Conservation (phyloP, 2,888 invertebrate genomes). For the Nezara viridula region DNA sequence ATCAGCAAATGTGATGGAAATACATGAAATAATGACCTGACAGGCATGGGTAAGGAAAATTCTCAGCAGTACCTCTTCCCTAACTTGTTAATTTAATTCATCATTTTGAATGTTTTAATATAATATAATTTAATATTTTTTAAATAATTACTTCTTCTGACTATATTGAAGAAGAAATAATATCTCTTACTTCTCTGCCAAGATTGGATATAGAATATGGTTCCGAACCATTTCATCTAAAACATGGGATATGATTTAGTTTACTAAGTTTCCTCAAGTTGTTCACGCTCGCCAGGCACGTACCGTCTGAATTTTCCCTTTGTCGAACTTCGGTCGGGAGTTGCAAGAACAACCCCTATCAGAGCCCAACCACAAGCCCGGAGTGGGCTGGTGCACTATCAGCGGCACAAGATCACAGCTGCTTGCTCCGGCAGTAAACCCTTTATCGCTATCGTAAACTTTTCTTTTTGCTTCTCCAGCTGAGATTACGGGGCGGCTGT, state of each 20-base stretch:
- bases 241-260: background rate
- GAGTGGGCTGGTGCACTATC: too few relatives aligned
- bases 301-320: background rate
- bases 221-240: background rate
- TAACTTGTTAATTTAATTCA: too few relatives aligned
- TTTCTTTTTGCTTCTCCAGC: background rate
- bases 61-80: too few relatives aligned
- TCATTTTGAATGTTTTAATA: too few relatives aligned
- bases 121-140: too few relatives aligned
- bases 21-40: too few relatives aligned
- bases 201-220: background rate
- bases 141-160: too few relatives aligned
- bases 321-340: background rate
- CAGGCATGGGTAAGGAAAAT: too few relatives aligned
- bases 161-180: too few relatives aligned
- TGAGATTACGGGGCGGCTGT: conserved; percentile 1
- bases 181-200: background rate
- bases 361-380: too few relatives aligned
- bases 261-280: background rate
- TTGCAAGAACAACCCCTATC: background rate
- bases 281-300: background rate
- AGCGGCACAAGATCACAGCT: conserved; percentile 28
- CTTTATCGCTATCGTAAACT: conserved; percentile 30
- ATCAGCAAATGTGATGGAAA: too few relatives aligned
- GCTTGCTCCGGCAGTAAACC: conserved; percentile 15